A percentile compares a stretch with the other conserved stretches of the same genome.
phyloP scores from a whole-genome alignment of 2,113 vertebrate genomes.

The Garra rufa region DNA sequence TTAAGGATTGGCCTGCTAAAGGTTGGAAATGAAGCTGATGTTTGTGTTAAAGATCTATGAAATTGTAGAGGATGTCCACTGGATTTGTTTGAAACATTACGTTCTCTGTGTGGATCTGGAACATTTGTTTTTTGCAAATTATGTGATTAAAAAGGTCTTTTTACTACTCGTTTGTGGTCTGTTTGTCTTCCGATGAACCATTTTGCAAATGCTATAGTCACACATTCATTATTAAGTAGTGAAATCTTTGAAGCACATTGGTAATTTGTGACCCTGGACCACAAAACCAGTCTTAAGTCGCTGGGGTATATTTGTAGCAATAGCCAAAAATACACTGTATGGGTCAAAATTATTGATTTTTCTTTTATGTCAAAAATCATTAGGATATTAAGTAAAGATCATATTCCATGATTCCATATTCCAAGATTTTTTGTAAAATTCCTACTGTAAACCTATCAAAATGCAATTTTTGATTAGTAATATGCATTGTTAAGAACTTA shows the following conservation, averaged over 20 bases:
- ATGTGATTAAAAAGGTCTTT: conserved; percentile 64
- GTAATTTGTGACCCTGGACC: too few species aligned
- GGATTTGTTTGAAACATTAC: conserved; percentile 13
- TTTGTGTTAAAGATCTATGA: not conserved
- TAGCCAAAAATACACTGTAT: too few species aligned
- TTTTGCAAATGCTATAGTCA: not conserved
- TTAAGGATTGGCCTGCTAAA: not conserved
- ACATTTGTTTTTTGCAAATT: conserved; percentile 55
- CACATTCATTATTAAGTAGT: not conserved
- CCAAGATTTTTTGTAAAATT: too few species aligned
- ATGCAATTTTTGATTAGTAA: too few species aligned
- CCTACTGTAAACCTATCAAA: too few species aligned
- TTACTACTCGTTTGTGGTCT: conserved; percentile 48
- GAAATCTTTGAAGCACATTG: not conserved
- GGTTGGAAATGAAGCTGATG: conserved; percentile 16
- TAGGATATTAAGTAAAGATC: too few species aligned
- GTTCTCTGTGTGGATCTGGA: conserved; percentile 32
- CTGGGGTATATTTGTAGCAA: too few species aligned
- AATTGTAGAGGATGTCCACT: conserved; percentile 7
- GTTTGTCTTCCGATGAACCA: not conserved
- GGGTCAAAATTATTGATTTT: too few species aligned
- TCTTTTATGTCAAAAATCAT: too few species aligned
- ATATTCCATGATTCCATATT: too few species aligned
- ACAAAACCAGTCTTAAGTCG: too few species aligned
- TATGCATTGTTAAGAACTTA: too few species aligned